These are phyloP conservation scores for Lathronympha strigana DNA, from an alignment of 2,888 invertebrate genomes.

Conservation along the genomic window DNA sequence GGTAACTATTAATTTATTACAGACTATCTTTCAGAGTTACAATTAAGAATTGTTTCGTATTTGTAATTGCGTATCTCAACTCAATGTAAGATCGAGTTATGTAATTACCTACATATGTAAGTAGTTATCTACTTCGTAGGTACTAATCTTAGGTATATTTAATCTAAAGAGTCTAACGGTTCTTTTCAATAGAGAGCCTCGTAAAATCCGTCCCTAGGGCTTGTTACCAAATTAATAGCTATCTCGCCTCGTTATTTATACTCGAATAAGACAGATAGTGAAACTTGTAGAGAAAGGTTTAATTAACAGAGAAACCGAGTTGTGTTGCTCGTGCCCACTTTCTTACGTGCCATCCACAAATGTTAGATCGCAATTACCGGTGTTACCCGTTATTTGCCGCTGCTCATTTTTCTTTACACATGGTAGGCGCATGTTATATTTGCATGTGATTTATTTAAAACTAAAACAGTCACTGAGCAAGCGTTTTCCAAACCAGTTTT, in stretches of 20 bases:
- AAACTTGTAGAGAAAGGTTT: conserved; percentile 17
- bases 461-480: no score
- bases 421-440: neutral
- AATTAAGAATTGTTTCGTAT: neutral
- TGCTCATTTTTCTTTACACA: neutral
- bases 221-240: neutral
- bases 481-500: no score
- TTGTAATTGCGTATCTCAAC: neutral
- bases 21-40: no score
- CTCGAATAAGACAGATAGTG: conserved; percentile 3
- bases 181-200: neutral
- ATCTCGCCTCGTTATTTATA: neutral
- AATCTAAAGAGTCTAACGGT: neutral
- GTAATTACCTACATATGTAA: no score
- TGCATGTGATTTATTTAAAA: no score
- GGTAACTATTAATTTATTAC: no score
- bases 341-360: conserved; percentile 8
- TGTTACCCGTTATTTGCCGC: neutral
- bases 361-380: neutral
- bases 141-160: no score
- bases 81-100: neutral
- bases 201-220: neutral
- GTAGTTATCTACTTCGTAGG: no score
- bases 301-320: conserved; percentile 3
- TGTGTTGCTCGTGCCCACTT: neutral